Conservation (phyloP, 2,888 invertebrate genomes). For the Liodrosophila aerea region DNA sequence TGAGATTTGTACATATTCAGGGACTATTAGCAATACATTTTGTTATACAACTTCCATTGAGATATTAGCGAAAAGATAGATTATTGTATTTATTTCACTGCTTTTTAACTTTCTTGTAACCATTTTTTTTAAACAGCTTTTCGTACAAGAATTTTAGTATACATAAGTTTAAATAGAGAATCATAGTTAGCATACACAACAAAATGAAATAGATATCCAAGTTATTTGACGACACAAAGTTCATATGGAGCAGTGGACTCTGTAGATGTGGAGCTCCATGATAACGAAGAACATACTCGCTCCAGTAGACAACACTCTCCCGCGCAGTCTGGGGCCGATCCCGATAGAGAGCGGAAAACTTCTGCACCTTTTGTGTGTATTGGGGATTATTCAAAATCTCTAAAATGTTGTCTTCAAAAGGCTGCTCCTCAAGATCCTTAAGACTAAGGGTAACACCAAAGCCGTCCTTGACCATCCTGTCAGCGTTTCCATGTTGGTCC, state of each 20-base stretch:
- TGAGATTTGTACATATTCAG: no score
- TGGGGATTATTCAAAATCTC: constrained; percentile 68
- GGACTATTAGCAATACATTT: no score
- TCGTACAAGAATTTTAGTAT: constrained; percentile 3
- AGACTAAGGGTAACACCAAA: constrained; percentile 66
- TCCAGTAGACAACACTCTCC: constrained; percentile 84
- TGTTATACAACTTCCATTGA: no score
- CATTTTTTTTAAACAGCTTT: constrained; percentile 4
- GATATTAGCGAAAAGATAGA: no score
- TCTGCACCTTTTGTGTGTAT: constrained; percentile 76
- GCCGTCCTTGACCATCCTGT: constrained; percentile 55
- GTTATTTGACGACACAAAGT: constrained; percentile 82
- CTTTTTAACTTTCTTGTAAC: no score
- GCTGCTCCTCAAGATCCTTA: constrained; percentile 53
- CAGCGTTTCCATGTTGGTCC: constrained; percentile 75
- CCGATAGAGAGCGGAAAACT: constrained; percentile 83
- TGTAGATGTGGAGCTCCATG: constrained; percentile 84
- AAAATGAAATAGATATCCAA: constrained; percentile 82
- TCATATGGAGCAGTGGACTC: constrained; percentile 83
- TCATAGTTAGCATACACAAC: constrained; percentile 2
- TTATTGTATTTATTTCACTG: no score
- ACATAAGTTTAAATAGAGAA: not conserved
- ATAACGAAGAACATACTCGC: constrained; percentile 84
- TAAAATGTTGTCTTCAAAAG: constrained; percentile 41
- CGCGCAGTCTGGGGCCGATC: constrained; percentile 84